Base-by-base conservation (phyloP, 2,888 invertebrate genomes). In the Artemia sp. region DNA sequence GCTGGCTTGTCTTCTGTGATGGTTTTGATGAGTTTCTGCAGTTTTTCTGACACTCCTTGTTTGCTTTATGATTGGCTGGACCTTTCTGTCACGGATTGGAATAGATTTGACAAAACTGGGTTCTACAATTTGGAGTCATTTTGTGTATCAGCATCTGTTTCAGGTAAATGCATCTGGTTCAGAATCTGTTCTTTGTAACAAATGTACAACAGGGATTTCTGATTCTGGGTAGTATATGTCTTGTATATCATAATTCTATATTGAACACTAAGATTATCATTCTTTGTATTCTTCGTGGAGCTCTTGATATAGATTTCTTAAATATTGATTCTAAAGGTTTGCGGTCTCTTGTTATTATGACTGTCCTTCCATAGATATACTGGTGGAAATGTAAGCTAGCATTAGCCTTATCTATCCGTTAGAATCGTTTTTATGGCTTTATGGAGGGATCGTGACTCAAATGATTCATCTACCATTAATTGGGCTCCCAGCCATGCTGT, bases 1-100 rank as follows among this genome's bases (percentile, higher is more conserved):
- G n/a, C 53, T 53, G 53, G 53, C 53, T 2, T 12, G 53, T n/a
- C 53, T 12, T 12, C 53, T 53, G 53, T 53, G 53, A 53, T 53
- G 53, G 53, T 53, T 53, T 53, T 53, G 53, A 53, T 53, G n/a
- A n/a, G n/a, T n/a, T n/a, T n/a, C n/a, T 53, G 53, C n/a, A 53
- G 53, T 53, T 53, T 2, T 3, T n/a, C 53, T 53, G 53, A 12
- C 53, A n/a, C 53, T 53, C 12, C 53, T 53, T 53, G 53, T 53
- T 53, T 53, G 53, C 53, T 53, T n/a, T 53, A n/a, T n/a, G n/a
- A 53, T 53, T 53, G 12, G 53, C 53, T 53, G 2, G 53, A 3
- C n/a, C n/a, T 53, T 53, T 12, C 53, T 53, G 53, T 53, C 53
- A 53, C 53, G 53, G n/a, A 53, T 3, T n/a, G 53, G 53, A n/a